Evolutionary conservation across 2,797 vertebrate genomes (phyloP), one percentile per base, ranked within the genome.

Genomic region (Crenichthys baileyi): DNA sequence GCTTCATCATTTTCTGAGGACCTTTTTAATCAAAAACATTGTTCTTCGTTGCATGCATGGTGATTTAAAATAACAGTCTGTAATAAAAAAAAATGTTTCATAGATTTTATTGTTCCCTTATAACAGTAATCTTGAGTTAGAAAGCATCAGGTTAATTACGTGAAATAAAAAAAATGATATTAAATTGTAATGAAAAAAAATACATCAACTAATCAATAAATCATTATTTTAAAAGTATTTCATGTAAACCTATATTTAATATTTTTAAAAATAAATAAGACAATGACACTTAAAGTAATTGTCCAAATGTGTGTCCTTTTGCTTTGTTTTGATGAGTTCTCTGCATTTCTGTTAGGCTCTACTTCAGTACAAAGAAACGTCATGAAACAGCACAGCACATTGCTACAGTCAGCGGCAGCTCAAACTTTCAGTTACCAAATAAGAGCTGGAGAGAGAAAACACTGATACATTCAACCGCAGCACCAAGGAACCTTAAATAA

Each of bases 41-140:
- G 7, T 39, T 24, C 63, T 24, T 67, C n/a, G 61, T 26, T 73
- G 67, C 39, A 71, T 79, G 18, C 39, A 16, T 67, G 22, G 5
- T 70, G 16, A 56, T 24, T 83, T 65, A 56, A 55, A 89, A 79
- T 70, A 77, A 77, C 58, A 44, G 79, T 81, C 80, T 26, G 56
- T 58, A 26, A 58, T 58, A 13, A 31, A 31, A 31, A 31, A 31
- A 31, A 31, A 31, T 31, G n/a, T 26, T 58, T 26, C 11, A 75
- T 26, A 82, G 44, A 72, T 24, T 83, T 92, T 93, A 87, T 88
- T 94, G 79, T 79, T 87, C 36, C 41, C 70, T 73, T 80, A 79
- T 44, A 50, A 73, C 79, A 79, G 75, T 85, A 74, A 84, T 70
- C 82, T 67, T 82, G 60, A 81, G 13, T 39, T 50, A 85, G 82